Evolutionary conservation across 2,888 invertebrate genomes (phyloP), one percentile per base, ranked within the genome.

Genomic region (Geophilus truncorum): DNA sequence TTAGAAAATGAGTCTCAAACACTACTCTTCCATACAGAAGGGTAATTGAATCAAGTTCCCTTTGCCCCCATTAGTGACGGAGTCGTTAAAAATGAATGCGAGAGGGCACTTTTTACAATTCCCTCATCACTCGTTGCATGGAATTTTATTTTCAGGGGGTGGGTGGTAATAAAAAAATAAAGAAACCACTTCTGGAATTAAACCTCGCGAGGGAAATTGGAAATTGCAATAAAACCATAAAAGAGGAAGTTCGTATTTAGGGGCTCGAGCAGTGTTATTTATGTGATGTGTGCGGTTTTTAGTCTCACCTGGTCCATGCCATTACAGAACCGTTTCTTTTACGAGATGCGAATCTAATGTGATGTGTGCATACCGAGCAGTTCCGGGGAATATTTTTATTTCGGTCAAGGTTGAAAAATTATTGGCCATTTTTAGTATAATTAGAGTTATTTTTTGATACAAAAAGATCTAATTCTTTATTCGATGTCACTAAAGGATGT

Each of bases 71-170:
- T 45, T 62, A 62, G 25, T 1, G 23, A 12, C 62, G 9, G 3
- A 23, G 62, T 62, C 10, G 28, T 62, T 62, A 62, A 62, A 62
- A 62, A 62, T 62, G 62, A 25, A 62, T 62, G 62, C 10, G 28
- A 62, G 25, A 62, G 62, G 62, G 62, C 62, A 62, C 25, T 62
- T 62, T 62, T 62, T 62, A 23, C 62, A 62, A 62, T 62, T 62
- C 62, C 62, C 62, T 62, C 62, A 25, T 62, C 28, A 62, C 62
- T 62, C 62, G 15, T 62, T 62, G 23, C 4, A 62, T 62, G 62
- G 25, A 25, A 62, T 23, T 62, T 62, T 62, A 62, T 62, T 28
- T 62, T 45, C 18, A 3, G 12, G 45, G 1, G 45, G n/a, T 18
- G 12, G 45, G 1, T n/a, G n/a, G 3, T 45, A 45, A 15, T 15